A percentile compares a stretch with the other conserved stretches of the same genome.
Evolutionary conservation across 2,797 vertebrate genomes (phyloP).

Genomic region (Siniperca obscura): DNA sequence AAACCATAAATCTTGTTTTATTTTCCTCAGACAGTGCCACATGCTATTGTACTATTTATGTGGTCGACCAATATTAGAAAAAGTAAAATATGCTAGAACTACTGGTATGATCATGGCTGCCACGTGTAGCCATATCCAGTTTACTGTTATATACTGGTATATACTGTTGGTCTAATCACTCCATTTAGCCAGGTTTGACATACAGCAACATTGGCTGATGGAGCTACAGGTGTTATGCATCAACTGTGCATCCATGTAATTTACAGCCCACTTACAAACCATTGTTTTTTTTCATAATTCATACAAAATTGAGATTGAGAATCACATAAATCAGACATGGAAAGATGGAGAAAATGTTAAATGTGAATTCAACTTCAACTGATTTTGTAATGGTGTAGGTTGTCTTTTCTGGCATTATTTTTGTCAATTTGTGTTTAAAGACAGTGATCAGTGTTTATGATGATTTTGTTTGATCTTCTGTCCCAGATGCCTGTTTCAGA

Average conservation of each 20-base stretch:
- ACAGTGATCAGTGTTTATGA: background rate
- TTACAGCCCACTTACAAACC: background rate
- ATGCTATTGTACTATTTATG: too few species aligned
- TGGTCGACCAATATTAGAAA: background rate
- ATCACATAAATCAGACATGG: background rate
- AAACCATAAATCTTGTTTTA: slow-evolving; percentile 21
- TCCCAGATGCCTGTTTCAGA: background rate
- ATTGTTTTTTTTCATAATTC: background rate
- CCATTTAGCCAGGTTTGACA: background rate
- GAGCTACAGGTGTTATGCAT: background rate
- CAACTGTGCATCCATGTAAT: background rate
- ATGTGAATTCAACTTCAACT: too few species aligned
- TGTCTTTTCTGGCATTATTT: background rate
- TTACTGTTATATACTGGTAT: background rate
- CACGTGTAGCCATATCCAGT: background rate
- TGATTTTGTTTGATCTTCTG: background rate
- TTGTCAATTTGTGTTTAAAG: background rate
- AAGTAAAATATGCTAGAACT: background rate
- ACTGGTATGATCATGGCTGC: background rate
- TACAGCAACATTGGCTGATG: too few species aligned
- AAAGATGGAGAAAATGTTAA: too few species aligned
- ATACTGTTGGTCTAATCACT: background rate
- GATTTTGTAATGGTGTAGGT: background rate
- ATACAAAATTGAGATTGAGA: background rate
- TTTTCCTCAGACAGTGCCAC: background rate